These are phyloP conservation scores for Cydia fagiglandana DNA, from an alignment of 1,140 invertebrate species.

Conservation along the genomic window DNA sequence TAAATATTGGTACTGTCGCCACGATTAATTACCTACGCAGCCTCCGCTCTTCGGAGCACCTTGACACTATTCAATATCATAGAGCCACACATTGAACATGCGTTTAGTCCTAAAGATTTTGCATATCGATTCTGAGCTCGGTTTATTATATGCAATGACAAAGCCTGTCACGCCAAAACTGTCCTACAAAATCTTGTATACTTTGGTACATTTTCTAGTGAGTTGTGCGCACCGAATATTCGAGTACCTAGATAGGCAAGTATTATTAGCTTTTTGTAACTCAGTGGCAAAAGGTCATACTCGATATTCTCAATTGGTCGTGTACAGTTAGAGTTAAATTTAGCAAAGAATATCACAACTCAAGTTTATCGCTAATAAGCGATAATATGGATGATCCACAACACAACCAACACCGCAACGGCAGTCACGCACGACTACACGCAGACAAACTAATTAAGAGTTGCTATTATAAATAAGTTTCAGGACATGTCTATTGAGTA, in stretches of 20 bases:
- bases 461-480: conserved; percentile 36
- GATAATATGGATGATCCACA: conserved; percentile 39
- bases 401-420: conserved; percentile 30
- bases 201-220: too few species aligned
- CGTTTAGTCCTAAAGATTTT: conserved; percentile 7
- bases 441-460: conserved; percentile 41
- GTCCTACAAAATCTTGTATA: too few species aligned
- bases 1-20: conserved; percentile 27
- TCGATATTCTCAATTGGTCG: too few species aligned
- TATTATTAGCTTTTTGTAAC: too few species aligned
- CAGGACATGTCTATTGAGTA: conserved; percentile 6
- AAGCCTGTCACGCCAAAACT: too few species aligned
- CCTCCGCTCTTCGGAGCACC: conserved; percentile 12
- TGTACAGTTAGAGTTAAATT: too few species aligned
- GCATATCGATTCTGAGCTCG: background rate
- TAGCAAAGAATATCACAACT: background rate
- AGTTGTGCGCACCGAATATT: too few species aligned
- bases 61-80: conserved; percentile 24
- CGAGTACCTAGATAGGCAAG: too few species aligned
- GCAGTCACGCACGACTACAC: conserved; percentile 39
- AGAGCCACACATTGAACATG: background rate
- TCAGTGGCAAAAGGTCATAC: too few species aligned
- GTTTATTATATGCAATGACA: too few species aligned
- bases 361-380: conserved; percentile 37
- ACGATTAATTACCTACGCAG: conserved; percentile 29